Conservation (phyloP, 2,797 vertebrate genomes). For the Sus cebifrons region DNA sequence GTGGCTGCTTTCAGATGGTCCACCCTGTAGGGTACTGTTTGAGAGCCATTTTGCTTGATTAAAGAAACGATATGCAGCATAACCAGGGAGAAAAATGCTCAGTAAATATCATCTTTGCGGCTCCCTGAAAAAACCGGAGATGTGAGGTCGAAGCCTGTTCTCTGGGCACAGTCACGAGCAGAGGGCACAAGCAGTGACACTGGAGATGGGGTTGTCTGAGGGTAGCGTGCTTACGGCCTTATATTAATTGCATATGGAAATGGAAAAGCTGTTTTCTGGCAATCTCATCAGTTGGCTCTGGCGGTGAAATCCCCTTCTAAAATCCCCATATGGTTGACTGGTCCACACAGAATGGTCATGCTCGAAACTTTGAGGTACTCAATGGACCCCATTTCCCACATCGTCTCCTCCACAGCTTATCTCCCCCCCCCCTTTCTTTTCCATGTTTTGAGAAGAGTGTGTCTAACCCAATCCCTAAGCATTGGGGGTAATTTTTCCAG, state of each 20-base stretch:
- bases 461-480: not conserved
- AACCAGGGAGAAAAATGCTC: not conserved
- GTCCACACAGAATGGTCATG: not conserved
- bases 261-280: not conserved
- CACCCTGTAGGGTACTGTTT: not conserved
- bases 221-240: not conserved
- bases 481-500: not conserved
- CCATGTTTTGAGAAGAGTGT: constrained; percentile 45
- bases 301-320: not conserved
- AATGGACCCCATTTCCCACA: not conserved
- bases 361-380: not conserved
- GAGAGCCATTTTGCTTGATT: not conserved
- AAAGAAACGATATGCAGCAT: not conserved
- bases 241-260: not conserved
- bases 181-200: fast-evolving
- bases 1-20: not conserved
- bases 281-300: constrained; percentile 1
- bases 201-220: fast-evolving
- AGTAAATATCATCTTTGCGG: not conserved
- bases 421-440: not conserved
- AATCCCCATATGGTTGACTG: not conserved
- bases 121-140: not conserved
- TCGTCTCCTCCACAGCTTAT: not conserved
- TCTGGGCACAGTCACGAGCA: not conserved
- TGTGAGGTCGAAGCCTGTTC: not conserved